Percentiles rank a stretch among this genome's conserved stretches.
These are phyloP conservation scores for Syrrhaptes paradoxus DNA, from an alignment of 2,113 vertebrate species.

Conservation along the genomic window DNA sequence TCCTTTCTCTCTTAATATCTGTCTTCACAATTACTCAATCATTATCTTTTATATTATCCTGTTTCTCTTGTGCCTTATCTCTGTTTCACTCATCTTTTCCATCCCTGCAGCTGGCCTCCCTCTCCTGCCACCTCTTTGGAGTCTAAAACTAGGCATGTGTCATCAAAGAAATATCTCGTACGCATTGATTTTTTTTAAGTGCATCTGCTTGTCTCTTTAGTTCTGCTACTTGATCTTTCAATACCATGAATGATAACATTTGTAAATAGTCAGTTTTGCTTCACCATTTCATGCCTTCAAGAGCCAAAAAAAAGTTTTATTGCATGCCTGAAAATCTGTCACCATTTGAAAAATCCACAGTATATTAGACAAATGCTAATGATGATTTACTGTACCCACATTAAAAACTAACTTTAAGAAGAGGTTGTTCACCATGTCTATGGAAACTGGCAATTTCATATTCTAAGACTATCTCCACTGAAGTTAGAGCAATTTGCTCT, in stretches of 20 bases:
- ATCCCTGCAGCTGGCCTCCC: constrained; percentile 2
- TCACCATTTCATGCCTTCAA: background rate
- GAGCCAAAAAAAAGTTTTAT: background rate
- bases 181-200: constrained; percentile 26
- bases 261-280: background rate
- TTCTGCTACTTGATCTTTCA: constrained; percentile 41
- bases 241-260: background rate
- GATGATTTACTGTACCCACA: background rate
- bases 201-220: constrained; percentile 35
- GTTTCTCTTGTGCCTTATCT: constrained; percentile 35
- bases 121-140: constrained; percentile 20
- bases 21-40: constrained; percentile 29
- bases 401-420: constrained; percentile 29
- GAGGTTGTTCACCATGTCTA: background rate
- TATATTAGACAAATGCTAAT: background rate
- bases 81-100: constrained; percentile 38
- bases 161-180: constrained; percentile 26
- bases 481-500: constrained; percentile 23
- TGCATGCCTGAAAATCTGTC: background rate
- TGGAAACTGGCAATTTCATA: background rate
- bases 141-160: constrained; percentile 18
- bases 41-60: constrained; percentile 34
- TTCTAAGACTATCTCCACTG: background rate
- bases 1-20: constrained; percentile 43
- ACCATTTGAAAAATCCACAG: background rate